Conservation (phyloP, 2,797 vertebrate species). For the Sebastes steindachneri region DNA sequence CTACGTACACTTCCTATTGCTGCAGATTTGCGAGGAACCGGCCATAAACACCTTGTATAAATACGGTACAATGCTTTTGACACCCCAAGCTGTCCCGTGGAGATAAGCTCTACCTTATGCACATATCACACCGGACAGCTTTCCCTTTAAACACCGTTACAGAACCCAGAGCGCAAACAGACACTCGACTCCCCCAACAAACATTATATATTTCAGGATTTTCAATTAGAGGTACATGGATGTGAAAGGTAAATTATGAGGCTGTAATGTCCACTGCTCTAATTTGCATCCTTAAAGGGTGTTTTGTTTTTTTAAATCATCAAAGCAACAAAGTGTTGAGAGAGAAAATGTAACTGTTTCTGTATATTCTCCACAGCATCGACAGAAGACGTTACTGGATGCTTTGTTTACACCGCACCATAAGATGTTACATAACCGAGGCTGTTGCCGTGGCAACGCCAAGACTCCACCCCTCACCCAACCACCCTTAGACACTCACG, state of each 20-base stretch:
- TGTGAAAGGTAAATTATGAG: conserved; percentile 26
- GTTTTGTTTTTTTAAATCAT: background rate
- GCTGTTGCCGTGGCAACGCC: conserved; percentile 72
- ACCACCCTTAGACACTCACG: background rate
- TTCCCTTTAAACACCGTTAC: conserved; percentile 19
- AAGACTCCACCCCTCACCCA: conserved; percentile 35
- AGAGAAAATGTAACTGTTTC: background rate
- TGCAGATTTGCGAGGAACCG: conserved; percentile 8
- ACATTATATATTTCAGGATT: conserved; percentile 23
- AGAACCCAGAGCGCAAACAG: conserved; percentile 2
- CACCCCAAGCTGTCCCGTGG: conserved; percentile 32
- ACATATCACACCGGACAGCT: conserved; percentile 10
- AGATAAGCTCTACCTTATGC: conserved; percentile 48
- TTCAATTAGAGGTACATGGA: conserved; percentile 10
- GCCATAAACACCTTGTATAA: conserved; percentile 32
- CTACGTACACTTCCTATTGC: conserved; percentile 27
- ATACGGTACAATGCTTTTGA: conserved; percentile 25
- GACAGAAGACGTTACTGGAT: conserved; percentile 30
- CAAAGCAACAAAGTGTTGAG: background rate
- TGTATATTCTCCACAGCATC: background rate
- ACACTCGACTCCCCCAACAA: background rate
- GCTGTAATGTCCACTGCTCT: conserved; percentile 6
- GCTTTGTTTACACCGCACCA: conserved; percentile 75
- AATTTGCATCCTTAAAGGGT: conserved; percentile 6
- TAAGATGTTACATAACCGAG: conserved; percentile 81